A percentile compares a stretch with the other conserved stretches of the same genome.
These are phyloP conservation scores for Tenthredo amoena DNA, from an alignment of 2,888 invertebrate species.

Conservation along the genomic window DNA sequence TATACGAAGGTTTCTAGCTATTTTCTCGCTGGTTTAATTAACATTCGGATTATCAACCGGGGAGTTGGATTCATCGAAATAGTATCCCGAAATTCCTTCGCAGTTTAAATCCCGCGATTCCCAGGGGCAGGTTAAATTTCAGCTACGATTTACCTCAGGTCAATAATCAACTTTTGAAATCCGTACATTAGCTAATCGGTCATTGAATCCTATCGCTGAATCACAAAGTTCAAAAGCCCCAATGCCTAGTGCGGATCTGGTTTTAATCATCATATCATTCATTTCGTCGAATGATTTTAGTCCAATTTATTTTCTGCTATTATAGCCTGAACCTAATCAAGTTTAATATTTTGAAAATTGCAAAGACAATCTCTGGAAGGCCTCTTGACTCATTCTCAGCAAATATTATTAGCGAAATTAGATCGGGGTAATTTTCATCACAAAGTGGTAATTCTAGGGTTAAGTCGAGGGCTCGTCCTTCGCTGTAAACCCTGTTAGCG, in stretches of 20 bases:
- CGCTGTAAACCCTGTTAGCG: not conserved
- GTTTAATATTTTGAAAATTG: not conserved
- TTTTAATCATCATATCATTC: not conserved
- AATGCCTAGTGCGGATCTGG: not conserved
- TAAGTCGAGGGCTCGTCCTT: not conserved
- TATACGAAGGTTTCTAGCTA: not conserved
- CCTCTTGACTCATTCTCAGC: not conserved
- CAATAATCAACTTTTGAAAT: not conserved
- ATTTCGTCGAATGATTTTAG: not conserved
- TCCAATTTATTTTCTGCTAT: not conserved
- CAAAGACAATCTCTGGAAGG: not conserved
- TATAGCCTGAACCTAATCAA: not conserved
- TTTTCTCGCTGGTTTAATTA: conserved; percentile 33
- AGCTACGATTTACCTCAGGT: not conserved
- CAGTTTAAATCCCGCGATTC: not conserved
- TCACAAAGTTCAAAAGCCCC: not conserved
- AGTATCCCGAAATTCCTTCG: conserved; percentile 12
- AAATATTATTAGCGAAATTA: conserved; percentile 22
- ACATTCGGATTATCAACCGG: not conserved
- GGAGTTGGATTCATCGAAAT: conserved; percentile 17
- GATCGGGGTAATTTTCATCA: conserved; percentile 13
- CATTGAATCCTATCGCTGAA: not conserved
- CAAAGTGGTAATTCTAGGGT: conserved; percentile 11
- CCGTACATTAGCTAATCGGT: conserved; percentile 8
- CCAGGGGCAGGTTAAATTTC: not conserved